Base-by-base conservation (phyloP, 1,140 invertebrate genomes). In the Anastatus disparis region DNA sequence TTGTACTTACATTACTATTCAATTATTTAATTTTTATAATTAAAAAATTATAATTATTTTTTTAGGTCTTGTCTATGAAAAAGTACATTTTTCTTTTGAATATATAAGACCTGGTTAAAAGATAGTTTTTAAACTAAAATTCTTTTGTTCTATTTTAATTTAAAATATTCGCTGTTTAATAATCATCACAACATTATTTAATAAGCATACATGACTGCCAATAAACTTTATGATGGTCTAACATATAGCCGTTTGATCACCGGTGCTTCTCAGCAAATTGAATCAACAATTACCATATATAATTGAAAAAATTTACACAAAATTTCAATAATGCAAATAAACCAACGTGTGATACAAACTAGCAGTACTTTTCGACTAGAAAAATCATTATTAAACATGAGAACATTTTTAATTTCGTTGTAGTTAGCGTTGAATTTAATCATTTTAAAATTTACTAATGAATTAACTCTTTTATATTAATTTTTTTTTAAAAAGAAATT, bases 331-430 rank as follows among this genome's bases (percentile, higher is more conserved):
- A 63, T n/a, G 52, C 59, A 63, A 61, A 61, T 50, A 44, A 52
- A 44, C 62, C 35, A 55, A 35, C 44, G 66, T 48, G 58, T 70
- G 46, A 56, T 61, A 69, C 66, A 42, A 69, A 13, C 66, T 53
- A 53, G 66, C 44, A 56, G 66, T 61, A 69, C 66, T 69, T 24
- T 68, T 61, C 38, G 66, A 69, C 66, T 69, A 69, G 66, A 69
- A 69, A 50, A 17, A 3, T 38, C 38, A 40, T 42, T 27, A 66
- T 56, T 38, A 50, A 17, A 8, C 17, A 63, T 3, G 22, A 46
- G 40, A 67, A 67, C 26, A 58, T 48, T 58, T 67, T 48, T 29
- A 58, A 48, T 66, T 44, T 42, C 4, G 56, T 27, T 12, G 20
- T 29, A 55, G 56, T 10, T 29, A n/a, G 13, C 4, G 1, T 53